Evolutionary conservation across 2,888 invertebrate species (phyloP).

Genomic region (Rhaphigaster nebulosa): DNA sequence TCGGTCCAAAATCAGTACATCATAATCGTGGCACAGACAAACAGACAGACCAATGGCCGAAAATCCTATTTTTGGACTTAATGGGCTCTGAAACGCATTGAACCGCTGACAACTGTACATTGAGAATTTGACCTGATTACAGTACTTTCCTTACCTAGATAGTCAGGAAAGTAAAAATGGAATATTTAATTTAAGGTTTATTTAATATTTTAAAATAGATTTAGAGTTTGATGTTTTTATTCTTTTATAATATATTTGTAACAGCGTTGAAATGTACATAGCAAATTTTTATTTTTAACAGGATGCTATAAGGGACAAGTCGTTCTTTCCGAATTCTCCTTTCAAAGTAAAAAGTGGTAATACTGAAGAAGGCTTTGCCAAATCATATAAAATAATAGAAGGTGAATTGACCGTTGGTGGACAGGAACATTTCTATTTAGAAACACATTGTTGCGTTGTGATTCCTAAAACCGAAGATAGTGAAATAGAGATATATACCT

Average conservation of each 20-base stretch:
- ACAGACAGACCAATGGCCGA: no score
- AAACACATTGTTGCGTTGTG: slow-evolving; percentile 82
- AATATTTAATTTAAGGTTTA: neutral
- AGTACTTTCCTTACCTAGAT: no score
- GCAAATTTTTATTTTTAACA: slow-evolving; percentile 65
- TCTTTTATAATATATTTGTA: no score
- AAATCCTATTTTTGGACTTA: no score
- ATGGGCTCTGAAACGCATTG: no score
- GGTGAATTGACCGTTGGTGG: slow-evolving; percentile 87
- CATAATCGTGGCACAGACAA: no score
- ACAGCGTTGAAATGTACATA: no score
- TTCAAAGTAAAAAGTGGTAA: slow-evolving; percentile 77
- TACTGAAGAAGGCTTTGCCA: slow-evolving; percentile 76
- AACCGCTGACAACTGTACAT: no score
- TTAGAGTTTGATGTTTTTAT: neutral
- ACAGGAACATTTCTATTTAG: slow-evolving; percentile 97
- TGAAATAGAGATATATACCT: slow-evolving; percentile 87
- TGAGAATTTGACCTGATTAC: no score
- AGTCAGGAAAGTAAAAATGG: no score
- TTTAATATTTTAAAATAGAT: neutral
- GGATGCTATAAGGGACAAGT: slow-evolving; percentile 84
- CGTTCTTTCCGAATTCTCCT: slow-evolving; percentile 77
- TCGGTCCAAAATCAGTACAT: no score
- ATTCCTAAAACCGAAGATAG: slow-evolving; percentile 83
- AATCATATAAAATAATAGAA: slow-evolving; percentile 80